Conservation (phyloP, 2,797 vertebrate genomes). For the Xenops minutus region DNA sequence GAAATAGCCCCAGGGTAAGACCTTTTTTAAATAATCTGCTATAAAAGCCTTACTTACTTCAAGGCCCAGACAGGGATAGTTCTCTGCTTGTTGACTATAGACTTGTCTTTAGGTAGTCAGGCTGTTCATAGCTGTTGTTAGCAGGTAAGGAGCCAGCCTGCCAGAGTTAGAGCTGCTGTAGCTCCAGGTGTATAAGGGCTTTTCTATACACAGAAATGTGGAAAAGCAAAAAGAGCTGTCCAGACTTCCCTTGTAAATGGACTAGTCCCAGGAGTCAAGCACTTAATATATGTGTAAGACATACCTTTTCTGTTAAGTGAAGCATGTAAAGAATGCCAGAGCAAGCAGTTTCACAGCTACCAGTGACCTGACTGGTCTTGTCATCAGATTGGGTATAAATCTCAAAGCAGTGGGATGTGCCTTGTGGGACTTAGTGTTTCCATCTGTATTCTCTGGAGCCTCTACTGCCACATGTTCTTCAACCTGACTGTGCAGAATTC, state of each 20-base stretch:
- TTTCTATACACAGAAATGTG: neutral
- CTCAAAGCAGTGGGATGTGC: neutral
- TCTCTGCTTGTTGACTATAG: neutral
- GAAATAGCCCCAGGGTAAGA: neutral
- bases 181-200: neutral
- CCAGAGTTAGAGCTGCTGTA: neutral
- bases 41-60: neutral
- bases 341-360: neutral
- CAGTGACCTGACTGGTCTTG: neutral
- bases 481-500: neutral
- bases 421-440: neutral
- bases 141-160: neutral
- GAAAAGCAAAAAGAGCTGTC: neutral
- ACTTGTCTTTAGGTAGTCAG: neutral
- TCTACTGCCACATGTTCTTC: neutral
- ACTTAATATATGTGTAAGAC: neutral
- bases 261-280: neutral
- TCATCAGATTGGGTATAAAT: neutral
- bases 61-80: neutral
- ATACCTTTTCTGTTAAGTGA: neutral
- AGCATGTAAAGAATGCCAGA: neutral
- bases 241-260: neutral
- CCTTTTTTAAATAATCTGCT: neutral
- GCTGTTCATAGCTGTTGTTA: neutral
- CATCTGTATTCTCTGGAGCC: neutral